These are phyloP conservation scores for Sarcoramphus papa DNA, from an alignment of 2,797 vertebrate species.

Conservation along the genomic window DNA sequence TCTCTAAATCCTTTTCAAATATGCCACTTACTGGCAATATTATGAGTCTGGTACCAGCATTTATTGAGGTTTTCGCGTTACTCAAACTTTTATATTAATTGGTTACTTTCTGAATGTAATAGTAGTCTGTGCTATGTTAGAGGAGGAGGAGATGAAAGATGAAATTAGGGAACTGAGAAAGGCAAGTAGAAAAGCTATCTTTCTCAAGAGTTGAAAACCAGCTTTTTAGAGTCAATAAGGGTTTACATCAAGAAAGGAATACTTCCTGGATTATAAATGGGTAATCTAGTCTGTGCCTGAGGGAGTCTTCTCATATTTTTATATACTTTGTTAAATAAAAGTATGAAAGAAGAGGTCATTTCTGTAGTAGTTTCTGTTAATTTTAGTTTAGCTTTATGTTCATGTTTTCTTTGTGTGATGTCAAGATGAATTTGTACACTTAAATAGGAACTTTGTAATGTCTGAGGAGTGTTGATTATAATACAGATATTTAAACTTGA, in stretches of 20 bases:
- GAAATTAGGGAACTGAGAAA: background rate
- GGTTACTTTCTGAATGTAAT: slow-evolving; percentile 23
- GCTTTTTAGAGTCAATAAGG: slow-evolving; percentile 18
- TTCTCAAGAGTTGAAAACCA: background rate
- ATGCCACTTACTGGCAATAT: slow-evolving; percentile 21
- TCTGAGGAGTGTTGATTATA: background rate
- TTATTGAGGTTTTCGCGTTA: slow-evolving; percentile 55
- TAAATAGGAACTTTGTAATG: slow-evolving; percentile 3
- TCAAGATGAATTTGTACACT: background rate
- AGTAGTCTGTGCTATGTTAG: slow-evolving; percentile 12
- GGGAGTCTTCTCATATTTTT: slow-evolving; percentile 6
- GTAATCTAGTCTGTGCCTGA: slow-evolving; percentile 30
- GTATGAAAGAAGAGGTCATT: background rate
- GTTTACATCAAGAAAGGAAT: background rate
- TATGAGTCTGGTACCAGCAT: background rate
- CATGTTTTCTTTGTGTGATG: background rate
- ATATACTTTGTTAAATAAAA: slow-evolving; percentile 2
- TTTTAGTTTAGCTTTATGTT: background rate
- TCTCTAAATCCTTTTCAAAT: background rate
- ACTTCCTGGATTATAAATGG: slow-evolving; percentile 23
- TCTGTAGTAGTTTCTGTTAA: slow-evolving; percentile 7
- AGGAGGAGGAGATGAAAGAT: background rate
- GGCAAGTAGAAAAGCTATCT: slow-evolving; percentile 5
- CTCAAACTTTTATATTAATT: slow-evolving; percentile 65
- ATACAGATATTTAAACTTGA: background rate